These are phyloP conservation scores for Heliconius charithonia DNA, from an alignment of 2,888 invertebrate genomes.

Conservation along the genomic window DNA sequence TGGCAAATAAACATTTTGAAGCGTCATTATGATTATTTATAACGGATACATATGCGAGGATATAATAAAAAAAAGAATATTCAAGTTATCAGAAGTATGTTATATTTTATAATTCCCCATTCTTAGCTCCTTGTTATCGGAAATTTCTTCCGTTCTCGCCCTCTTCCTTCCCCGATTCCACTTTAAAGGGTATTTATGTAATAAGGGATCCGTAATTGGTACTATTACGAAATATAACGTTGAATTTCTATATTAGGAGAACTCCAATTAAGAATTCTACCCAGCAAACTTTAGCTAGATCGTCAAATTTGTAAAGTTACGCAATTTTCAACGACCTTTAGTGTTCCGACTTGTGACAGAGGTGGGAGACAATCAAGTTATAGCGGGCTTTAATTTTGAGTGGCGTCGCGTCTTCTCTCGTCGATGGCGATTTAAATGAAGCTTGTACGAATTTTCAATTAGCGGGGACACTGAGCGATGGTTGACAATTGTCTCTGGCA, in stretches of 20 bases:
- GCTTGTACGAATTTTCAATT: constrained; percentile 81
- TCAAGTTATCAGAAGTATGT: constrained; percentile 57
- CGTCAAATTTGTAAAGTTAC: constrained; percentile 46
- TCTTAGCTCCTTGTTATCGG: constrained; percentile 75
- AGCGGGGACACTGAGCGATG: constrained; percentile 80
- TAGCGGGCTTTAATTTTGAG: constrained; percentile 67
- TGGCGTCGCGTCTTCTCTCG: constrained; percentile 64
- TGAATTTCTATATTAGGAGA: constrained; percentile 56
- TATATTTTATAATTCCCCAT: constrained; percentile 77
- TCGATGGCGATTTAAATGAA: constrained; percentile 79
- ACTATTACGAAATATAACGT: constrained; percentile 68
- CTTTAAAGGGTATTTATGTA: constrained; percentile 78
- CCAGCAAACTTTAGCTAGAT: constrained; percentile 30
- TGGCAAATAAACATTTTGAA: background rate
- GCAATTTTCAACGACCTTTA: constrained; percentile 50
- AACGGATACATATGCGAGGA: constrained; percentile 54
- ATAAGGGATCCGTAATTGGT: constrained; percentile 77
- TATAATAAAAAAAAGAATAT: constrained; percentile 60
- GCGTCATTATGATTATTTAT: background rate
- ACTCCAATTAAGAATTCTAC: constrained; percentile 37
- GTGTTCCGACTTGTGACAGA: constrained; percentile 54
- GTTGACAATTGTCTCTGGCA: constrained; percentile 77
- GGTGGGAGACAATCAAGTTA: constrained; percentile 60
- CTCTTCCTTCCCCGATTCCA: constrained; percentile 74
- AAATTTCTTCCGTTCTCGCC: constrained; percentile 76